Evolutionary conservation across 23 tunicate genomes (phyloP), one percentile per base, ranked within the genome.

Genomic region (Trididemnum miniatum): DNA sequence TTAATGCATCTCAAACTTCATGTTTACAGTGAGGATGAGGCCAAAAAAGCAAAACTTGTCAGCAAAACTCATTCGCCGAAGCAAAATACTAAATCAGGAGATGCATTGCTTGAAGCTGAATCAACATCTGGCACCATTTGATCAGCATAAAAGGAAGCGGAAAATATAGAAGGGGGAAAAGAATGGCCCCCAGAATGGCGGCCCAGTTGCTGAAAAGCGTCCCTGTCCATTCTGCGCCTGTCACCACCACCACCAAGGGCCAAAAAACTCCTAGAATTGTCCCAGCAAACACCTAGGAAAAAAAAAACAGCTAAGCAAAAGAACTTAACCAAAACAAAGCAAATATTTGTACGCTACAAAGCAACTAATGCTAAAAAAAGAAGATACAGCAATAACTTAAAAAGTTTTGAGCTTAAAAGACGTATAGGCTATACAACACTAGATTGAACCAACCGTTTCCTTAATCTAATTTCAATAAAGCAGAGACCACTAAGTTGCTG

Each of bases 251-350:
- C 52, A 2, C 96, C 96, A 22, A 90, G 65, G 9, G 82, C 49
- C 65, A 90, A 44, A 0, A 74, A 69, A 24, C 40, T 33, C 2
- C 89, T 84, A 9, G 96, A 82, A 44, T 29, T 28, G 79, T 90
- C 96, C 96, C 96, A 90, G 62, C 89, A 90, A 64, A 62, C 29
- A 28, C 89, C 89, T 85, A 76, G 1, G n/a, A n/a, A n/a, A n/a
- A n/a, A n/a, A n/a, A n/a, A n/a, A n/a, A n/a, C n/a, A n/a, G n/a
- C n/a, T n/a, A n/a, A n/a, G n/a, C n/a, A n/a, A n/a, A n/a, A n/a
- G n/a, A n/a, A n/a, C n/a, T n/a, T n/a, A n/a, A n/a, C n/a, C n/a
- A n/a, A n/a, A n/a, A n/a, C n/a, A n/a, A n/a, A n/a, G n/a, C n/a
- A n/a, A n/a, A n/a, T n/a, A n/a, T n/a, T 12, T 49, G 18, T 18